These are phyloP conservation scores for Macroglossus sobrinus DNA, from an alignment of 2,113 vertebrate genomes.

Conservation along the genomic window DNA sequence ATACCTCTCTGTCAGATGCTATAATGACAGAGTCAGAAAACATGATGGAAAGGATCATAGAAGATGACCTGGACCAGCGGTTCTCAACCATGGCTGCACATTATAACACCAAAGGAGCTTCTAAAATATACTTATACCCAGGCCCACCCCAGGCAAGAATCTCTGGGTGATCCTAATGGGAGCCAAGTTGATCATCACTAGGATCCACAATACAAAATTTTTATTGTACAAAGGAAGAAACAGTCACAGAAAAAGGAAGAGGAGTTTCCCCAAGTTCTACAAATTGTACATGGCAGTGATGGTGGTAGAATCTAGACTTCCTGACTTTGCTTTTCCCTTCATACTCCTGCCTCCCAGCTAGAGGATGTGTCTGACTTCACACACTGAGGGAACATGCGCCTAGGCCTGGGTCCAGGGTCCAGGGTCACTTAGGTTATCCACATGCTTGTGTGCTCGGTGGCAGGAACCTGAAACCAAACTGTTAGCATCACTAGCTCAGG, in stretches of 20 bases:
- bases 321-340: not conserved
- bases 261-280: not conserved
- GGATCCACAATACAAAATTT: not conserved
- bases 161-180: not conserved
- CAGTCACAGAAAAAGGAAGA: not conserved
- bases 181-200: not conserved
- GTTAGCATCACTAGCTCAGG: not conserved
- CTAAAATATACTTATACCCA: not conserved
- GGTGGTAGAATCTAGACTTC: not conserved
- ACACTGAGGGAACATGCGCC: not conserved
- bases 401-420: not conserved
- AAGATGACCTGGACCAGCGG: not conserved
- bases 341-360: fast-evolving
- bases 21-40: not conserved
- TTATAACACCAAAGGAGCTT: not conserved
- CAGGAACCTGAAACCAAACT: not conserved
- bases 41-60: not conserved
- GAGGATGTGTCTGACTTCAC: not conserved
- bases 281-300: not conserved
- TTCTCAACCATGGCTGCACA: not conserved
- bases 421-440: not conserved
- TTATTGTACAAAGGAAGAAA: not conserved
- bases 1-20: not conserved
- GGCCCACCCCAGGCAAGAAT: not conserved
- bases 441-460: not conserved